Conservation (phyloP, 2,888 invertebrate genomes). For the Conops quadrifasciatus region DNA sequence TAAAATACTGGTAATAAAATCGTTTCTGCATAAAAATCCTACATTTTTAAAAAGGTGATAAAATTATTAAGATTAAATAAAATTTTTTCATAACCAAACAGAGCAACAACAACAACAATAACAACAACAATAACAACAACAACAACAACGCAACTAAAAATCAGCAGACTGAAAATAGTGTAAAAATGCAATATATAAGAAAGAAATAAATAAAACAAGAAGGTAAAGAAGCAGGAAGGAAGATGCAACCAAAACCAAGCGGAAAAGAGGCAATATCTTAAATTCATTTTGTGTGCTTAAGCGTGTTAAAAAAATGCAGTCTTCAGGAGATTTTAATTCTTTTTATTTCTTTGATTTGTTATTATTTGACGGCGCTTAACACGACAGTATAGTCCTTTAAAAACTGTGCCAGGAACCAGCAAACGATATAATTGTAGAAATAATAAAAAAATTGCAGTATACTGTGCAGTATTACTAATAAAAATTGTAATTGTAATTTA, state of each 20-base stretch:
- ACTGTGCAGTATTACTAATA: too few species aligned
- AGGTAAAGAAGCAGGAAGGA: neutral
- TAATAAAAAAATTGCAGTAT: too few species aligned
- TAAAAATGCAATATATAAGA: neutral
- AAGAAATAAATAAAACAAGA: neutral
- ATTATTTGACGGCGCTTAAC: neutral
- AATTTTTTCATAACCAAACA: too few species aligned
- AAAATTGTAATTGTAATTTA: neutral
- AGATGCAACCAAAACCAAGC: neutral
- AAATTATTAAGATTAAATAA: neutral
- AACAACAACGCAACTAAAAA: too few species aligned
- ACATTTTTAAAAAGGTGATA: neutral
- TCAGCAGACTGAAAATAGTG: neutral
- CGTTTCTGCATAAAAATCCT: neutral
- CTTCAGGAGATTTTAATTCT: neutral
- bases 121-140: too few species aligned
- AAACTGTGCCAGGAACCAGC: neutral
- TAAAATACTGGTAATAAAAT: conserved; percentile 1
- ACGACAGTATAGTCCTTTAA: too few species aligned
- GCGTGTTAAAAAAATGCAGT: conserved; percentile 1
- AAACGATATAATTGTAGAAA: too few species aligned
- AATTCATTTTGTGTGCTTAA: neutral
- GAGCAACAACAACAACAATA: too few species aligned
- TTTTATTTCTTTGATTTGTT: neutral
- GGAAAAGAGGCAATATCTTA: neutral